A percentile compares a stretch with the other conserved stretches of the same genome.
Conservation (phyloP, 2,113 vertebrate genomes). For the Probosciger aterrimus region DNA sequence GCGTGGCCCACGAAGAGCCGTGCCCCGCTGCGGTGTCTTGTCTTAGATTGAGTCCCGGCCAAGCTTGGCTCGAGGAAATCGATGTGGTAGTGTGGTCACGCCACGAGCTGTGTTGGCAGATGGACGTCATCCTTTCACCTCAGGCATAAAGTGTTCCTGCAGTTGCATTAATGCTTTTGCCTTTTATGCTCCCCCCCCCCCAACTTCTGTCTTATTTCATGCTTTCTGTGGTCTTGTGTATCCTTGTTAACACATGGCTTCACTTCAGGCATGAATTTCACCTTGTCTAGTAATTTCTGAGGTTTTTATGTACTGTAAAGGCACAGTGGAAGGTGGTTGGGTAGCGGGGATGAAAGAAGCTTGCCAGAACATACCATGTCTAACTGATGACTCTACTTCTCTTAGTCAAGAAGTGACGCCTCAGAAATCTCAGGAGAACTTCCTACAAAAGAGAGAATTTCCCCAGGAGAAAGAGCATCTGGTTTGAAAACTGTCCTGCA, state of each 20-base stretch:
- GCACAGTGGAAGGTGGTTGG: not conserved
- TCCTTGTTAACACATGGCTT: not conserved
- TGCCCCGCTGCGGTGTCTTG: rapidly evolving
- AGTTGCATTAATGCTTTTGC: not conserved
- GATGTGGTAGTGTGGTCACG: rapidly evolving
- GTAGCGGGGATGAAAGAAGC: not conserved
- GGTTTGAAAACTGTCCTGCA: not conserved
- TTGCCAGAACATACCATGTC: not conserved
- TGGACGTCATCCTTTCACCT: not conserved
- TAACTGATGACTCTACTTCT: not conserved
- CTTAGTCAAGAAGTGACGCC: constrained; percentile 35
- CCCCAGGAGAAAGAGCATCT: not conserved
- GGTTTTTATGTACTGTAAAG: not conserved
- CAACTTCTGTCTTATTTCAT: not conserved
- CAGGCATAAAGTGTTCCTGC: not conserved
- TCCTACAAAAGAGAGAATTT: not conserved
- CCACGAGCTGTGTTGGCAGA: not conserved
- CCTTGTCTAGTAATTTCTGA: not conserved
- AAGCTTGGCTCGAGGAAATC: not conserved
- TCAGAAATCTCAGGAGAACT: not conserved
- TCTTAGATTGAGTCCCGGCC: not conserved
- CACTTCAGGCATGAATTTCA: not conserved
- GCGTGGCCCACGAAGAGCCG: rapidly evolving
- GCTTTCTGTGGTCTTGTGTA: not conserved
- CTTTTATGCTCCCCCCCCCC: not conserved